These are phyloP conservation scores for Glandiceps talaboti DNA, from an alignment of 53 echinoderm and acorn worm species.

Conservation along the genomic window DNA sequence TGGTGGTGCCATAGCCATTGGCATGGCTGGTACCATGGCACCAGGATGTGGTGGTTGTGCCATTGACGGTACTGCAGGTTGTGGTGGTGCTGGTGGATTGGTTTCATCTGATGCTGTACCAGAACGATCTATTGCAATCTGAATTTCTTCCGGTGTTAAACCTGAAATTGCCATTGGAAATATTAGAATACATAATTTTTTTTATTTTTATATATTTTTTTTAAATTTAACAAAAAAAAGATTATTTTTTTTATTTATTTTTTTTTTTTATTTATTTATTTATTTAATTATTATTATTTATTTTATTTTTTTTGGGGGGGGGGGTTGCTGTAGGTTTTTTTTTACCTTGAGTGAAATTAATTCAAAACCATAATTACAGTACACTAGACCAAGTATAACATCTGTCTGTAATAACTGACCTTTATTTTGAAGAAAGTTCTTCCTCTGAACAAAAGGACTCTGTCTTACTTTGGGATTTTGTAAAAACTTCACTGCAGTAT, in stretches of 20 bases:
- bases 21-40: constrained; percentile 5
- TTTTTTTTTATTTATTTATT: too few relatives aligned
- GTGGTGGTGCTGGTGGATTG: neutral
- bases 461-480: constrained; percentile 70
- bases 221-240: too few relatives aligned
- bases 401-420: too few relatives aligned
- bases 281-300: too few relatives aligned
- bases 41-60: neutral
- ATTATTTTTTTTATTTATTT: too few relatives aligned
- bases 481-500: constrained; percentile 76
- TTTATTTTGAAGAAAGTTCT: constrained; percentile 68
- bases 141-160: constrained; percentile 67
- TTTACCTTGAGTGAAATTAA: too few relatives aligned
- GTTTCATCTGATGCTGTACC: constrained; percentile 48
- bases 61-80: neutral
- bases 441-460: constrained; percentile 56
- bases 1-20: constrained; percentile 8
- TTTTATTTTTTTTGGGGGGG: too few relatives aligned
- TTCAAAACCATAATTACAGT: too few relatives aligned
- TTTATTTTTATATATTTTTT: too few relatives aligned
- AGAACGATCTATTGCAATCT: constrained; percentile 60
- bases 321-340: too few relatives aligned
- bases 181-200: too few relatives aligned
- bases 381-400: too few relatives aligned
- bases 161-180: constrained; percentile 17